Base-by-base conservation (phyloP, 2,797 vertebrate genomes). In the Coracias cyanogaster region DNA sequence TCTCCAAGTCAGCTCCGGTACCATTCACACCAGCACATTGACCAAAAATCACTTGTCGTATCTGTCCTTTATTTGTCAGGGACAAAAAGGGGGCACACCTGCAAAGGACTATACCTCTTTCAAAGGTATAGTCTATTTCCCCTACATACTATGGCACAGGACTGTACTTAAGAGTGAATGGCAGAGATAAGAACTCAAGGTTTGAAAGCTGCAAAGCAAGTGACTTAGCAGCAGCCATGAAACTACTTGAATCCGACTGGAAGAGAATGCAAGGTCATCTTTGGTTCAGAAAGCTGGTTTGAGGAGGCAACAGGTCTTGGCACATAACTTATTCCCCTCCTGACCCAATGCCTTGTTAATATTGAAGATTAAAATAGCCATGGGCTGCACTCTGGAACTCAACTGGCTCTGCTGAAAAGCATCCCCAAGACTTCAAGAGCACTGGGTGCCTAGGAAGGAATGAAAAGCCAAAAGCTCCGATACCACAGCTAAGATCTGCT, bases 321-420 rank as follows among this genome's bases (percentile, higher is more conserved):
- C 79, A 86, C 2, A 22, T 52, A 93, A 90, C 46, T 91, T 70
- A 70, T 80, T 14, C 20, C 25, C 41, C 61, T 88, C 60, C 83
- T 87, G 92, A 96, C 85, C 70, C 72, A 79, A 64, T 12, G 62
- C 16, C 61, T 78, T 64, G 78, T 79, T 93, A 94, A 92, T 87
- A 91, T 82, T 91, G 94, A 89, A 86, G 70, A 78, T 51, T 17
- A 89, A 95, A 76, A 81, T 19, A 90, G 48, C 51, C 79, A 84
- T 2, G 20, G 65, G 64, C 43, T 89, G 94, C 41, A 92, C 88
- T 96, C 76, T 55, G 64, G 67, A 95, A 88, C 83, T 82, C 57
- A 0, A 0, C 21, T 61, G 52, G 21, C 22, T 43, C 77, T 37
- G 66, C 46, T 51, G 41, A 92, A 90, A 89, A 9, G 21, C 46